Evolutionary conservation across 2,888 invertebrate genomes (phyloP).

Genomic region (Andrena fulva): DNA sequence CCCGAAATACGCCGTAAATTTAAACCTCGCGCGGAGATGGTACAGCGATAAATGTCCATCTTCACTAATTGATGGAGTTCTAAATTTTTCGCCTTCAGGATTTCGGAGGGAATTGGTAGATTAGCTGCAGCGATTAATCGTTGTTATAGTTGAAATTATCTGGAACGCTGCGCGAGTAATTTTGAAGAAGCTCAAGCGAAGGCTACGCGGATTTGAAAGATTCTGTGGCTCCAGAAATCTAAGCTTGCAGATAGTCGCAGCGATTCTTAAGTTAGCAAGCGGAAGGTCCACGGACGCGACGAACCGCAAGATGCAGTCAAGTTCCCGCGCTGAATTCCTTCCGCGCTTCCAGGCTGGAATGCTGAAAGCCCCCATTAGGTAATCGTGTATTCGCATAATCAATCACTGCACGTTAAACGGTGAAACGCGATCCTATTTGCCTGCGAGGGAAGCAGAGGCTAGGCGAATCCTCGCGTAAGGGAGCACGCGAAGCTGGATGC

Average conservation of each 20-base stretch:
- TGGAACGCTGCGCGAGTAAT: no score
- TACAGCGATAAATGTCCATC: no score
- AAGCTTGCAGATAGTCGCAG: no score
- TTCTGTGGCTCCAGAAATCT: no score
- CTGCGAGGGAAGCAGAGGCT: slow-evolving; percentile 55
- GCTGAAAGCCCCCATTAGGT: slow-evolving; percentile 73
- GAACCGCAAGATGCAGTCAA: slow-evolving; percentile 35
- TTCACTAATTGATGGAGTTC: no score
- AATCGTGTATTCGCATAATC: slow-evolving; percentile 78
- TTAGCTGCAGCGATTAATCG: no score
- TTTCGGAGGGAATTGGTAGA: no score
- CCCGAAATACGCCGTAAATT: slow-evolving; percentile 3
- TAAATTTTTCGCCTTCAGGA: no score
- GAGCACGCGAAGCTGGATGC: slow-evolving; percentile 37
- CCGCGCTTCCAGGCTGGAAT: slow-evolving; percentile 11
- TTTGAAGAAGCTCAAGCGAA: no score
- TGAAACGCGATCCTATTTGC: slow-evolving; percentile 80
- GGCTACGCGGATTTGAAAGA: no score
- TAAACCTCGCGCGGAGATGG: not conserved
- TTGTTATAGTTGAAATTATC: no score
- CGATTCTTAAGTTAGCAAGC: no score
- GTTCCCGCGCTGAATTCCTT: slow-evolving; percentile 27
- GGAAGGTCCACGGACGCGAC: not conserved
- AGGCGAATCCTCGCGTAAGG: slow-evolving; percentile 35
- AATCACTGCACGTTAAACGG: slow-evolving; percentile 78